Base-by-base conservation (phyloP, 2,113 vertebrate species). In the Hypanus sabinus region DNA sequence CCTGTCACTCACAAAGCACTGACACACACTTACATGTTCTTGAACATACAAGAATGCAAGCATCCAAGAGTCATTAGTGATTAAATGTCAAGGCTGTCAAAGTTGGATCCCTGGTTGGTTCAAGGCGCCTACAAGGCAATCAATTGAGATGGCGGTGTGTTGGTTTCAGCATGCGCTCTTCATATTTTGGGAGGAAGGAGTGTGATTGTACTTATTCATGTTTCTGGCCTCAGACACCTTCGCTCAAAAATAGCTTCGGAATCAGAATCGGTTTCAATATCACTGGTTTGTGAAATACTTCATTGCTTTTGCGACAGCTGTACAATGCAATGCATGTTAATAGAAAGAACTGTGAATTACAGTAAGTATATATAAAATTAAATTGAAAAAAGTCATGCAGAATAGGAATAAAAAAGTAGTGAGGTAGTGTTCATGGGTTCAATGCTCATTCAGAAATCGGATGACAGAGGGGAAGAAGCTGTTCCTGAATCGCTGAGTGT, bases 21-120 rank as follows among this genome's bases (percentile, higher is more conserved):
- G 27, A 90, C 85, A 90, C n/a, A 33, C 30, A 90, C 65, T 90
- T 90, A 20, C 85, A 20, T 68, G 60, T 90, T 65, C 60, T 62
- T 68, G 60, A 90, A 90, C 60, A 68, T 90, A 20, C 8, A 68
- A 60, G 30, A 68, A 5, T 33, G 30, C 85, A 90, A 90, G 30
- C 85, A 65, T 65, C 60, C 85, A 65, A 68, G 85, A 90, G 65
- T 20, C n/a, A 1, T 2, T 33, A 6, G 30, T 90, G 85, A 68
- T 90, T 90, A 90, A 90, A 90, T 90, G 85, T 90, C 85, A 90
- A 30, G 85, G 62, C 85, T 90, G 85, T 90, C 85, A 90, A 65
- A 90, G 30, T 90, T 65, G 85, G 30, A 68, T 90, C 85, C 14
- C 60, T 8, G 30, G n/a, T 30, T 36, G 14, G n/a, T 11, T 14